Evolutionary conservation across 2,797 vertebrate genomes (phyloP), one percentile per base, ranked within the genome.

Genomic region (Botia kubotai): DNA sequence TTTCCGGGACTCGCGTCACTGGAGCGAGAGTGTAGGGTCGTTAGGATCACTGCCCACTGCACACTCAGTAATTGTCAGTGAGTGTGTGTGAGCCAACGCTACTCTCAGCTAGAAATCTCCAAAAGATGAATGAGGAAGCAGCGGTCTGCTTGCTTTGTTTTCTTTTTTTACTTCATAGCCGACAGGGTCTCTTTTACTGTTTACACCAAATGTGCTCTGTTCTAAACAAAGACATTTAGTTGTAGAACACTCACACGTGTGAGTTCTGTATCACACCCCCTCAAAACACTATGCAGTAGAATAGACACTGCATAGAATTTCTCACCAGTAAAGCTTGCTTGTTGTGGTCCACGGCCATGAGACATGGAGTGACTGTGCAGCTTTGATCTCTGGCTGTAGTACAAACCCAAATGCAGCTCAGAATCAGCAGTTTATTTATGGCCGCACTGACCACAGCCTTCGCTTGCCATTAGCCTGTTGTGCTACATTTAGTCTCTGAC

Each of bases 201-300:
- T 87, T 85, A 85, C 82, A 72, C 80, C 82, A 80, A 72, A 78
- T 57, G 62, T 58, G 66, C 80, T 80, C 77, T 65, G 70, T 74
- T 77, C 55, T 77, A 80, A 87, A 85, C 84, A 85, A 85, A 87
- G 74, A 76, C 29, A 60, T 82, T 86, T 81, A 78, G 85, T 72
- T 82, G 75, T 83, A 81, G 70, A 82, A 84, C 77, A 75, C 83
- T 58, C 57, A 55, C 48, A 48, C 68, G 29, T 43, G 43, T 23
- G 7, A 12, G 23, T 50, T 21, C 68, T 67, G 43, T 66, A 71
- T 79, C 65, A 39, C 80, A 77, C 77, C 80, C 73, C 63, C 14
- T 77, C 80, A 80, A 82, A 82, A 73, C 82, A 53, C 19, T 46
- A 76, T 52, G 50, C 16, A 76, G 66, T n/a, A n/a, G n/a, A n/a